Conservation (phyloP, 1,140 invertebrate genomes). For the Pantala flavescens region DNA sequence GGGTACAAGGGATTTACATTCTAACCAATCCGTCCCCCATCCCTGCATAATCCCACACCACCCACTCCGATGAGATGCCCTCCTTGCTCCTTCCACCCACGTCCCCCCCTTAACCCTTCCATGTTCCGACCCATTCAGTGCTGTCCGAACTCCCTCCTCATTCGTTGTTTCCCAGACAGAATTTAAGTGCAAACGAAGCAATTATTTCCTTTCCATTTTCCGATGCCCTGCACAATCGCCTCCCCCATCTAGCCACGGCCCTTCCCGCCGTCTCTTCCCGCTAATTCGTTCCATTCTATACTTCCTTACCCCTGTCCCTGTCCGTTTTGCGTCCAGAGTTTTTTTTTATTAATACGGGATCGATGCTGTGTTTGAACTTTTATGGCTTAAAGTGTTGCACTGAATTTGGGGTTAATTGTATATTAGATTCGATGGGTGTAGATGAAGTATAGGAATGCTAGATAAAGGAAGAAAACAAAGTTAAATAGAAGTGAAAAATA, state of each 20-base stretch:
- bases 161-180: background rate
- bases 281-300: background rate
- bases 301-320: too few relatives aligned
- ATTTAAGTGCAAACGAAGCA: conserved; percentile 2
- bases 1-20: conserved; percentile 3
- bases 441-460: too few relatives aligned
- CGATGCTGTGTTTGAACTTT: too few relatives aligned
- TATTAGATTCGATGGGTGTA: too few relatives aligned
- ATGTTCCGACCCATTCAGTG: background rate
- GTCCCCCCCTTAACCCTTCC: background rate
- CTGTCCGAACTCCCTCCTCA: background rate
- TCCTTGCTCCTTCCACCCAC: background rate
- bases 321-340: too few relatives aligned
- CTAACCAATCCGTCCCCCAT: background rate
- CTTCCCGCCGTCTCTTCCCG: background rate
- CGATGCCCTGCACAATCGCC: background rate
- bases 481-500: too few relatives aligned
- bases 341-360: too few relatives aligned
- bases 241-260: background rate
- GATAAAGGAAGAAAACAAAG: too few relatives aligned
- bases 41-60: background rate
- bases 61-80: background rate
- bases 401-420: too few relatives aligned
- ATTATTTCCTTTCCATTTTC: background rate
- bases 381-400: too few relatives aligned